Percentiles rank a stretch among this genome's conserved stretches.
Conservation (phyloP, 1,140 invertebrate species). For the Heliconius melpomene region DNA sequence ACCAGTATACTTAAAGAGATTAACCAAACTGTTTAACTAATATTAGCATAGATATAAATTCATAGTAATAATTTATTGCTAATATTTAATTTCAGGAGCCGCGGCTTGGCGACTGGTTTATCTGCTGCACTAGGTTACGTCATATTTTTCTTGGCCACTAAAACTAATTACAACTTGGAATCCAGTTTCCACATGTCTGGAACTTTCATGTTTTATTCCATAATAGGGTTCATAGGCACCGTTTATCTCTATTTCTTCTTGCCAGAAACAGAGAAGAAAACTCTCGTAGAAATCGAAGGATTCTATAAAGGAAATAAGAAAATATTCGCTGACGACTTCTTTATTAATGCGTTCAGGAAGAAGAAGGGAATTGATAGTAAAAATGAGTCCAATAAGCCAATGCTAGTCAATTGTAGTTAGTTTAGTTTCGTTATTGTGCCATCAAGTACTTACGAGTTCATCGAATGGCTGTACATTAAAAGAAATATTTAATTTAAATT, state of each 20-base stretch:
- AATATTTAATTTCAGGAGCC: conserved; percentile 66
- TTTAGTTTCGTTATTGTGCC: conserved; percentile 18
- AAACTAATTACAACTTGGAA: conserved; percentile 83
- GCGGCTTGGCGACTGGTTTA: conserved; percentile 82
- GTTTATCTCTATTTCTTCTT: conserved; percentile 84
- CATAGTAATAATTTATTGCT: conserved; percentile 7
- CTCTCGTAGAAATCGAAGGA: conserved; percentile 87
- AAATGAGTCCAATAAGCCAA: conserved; percentile 53
- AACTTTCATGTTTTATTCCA: conserved; percentile 84
- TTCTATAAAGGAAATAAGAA: conserved; percentile 65
- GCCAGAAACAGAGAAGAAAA: conserved; percentile 90
- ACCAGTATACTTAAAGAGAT: no score
- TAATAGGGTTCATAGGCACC: conserved; percentile 81
- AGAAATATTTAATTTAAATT: not conserved
- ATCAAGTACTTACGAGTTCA: not conserved
- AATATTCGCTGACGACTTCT: conserved; percentile 71
- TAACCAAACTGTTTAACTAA: no score
- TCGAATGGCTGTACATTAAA: not conserved
- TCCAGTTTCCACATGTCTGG: conserved; percentile 80
- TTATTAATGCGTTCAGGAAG: conserved; percentile 70
- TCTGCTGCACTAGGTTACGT: conserved; percentile 82
- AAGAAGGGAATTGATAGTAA: conserved; percentile 39
- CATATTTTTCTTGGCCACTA: conserved; percentile 83
- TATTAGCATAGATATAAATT: not conserved
- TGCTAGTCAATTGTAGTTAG: conserved; percentile 56